A percentile compares a stretch with the other conserved stretches of the same genome.
phyloP scores from a whole-genome alignment of 2,888 invertebrate species.

The Tiphia femorata region DNA sequence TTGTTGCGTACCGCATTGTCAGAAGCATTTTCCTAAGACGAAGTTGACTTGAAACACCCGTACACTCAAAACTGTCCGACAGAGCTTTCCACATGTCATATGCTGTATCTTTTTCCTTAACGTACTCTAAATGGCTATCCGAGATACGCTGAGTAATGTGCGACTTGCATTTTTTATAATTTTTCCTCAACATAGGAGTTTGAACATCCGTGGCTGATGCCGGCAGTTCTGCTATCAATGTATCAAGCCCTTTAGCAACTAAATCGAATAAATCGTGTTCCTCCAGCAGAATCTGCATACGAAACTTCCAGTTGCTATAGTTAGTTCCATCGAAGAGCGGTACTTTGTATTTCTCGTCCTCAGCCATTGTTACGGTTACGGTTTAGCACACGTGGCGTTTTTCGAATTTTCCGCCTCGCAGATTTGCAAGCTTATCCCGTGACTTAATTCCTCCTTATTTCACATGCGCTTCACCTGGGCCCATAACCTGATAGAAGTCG shows the following conservation, averaged over 20 bases:
- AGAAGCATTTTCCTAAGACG: slow-evolving; percentile 37
- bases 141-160: slow-evolving; percentile 44
- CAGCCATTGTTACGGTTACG: slow-evolving; percentile 2
- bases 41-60: slow-evolving; percentile 49
- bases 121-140: slow-evolving; percentile 49
- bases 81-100: slow-evolving; percentile 37
- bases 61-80: slow-evolving; percentile 33
- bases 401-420: not conserved
- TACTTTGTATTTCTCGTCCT: slow-evolving; percentile 11
- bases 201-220: not conserved
- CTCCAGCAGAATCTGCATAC: slow-evolving; percentile 36
- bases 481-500: slow-evolving; percentile 1
- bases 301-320: slow-evolving; percentile 47
- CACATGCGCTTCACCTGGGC: not conserved
- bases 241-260: slow-evolving; percentile 9
- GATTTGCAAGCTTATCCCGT: not conserved
- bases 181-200: slow-evolving; percentile 6
- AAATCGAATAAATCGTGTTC: slow-evolving; percentile 24
- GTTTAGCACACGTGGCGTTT: not conserved
- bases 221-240: not conserved
- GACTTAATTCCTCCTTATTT: not conserved
- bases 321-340: slow-evolving; percentile 28
- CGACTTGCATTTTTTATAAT: slow-evolving; percentile 37
- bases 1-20: slow-evolving; percentile 18
- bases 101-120: slow-evolving; percentile 40